Percentiles rank a stretch among this genome's conserved stretches.
Conservation (phyloP, 2,797 vertebrate species). For the Triplophysa yarkandensis region DNA sequence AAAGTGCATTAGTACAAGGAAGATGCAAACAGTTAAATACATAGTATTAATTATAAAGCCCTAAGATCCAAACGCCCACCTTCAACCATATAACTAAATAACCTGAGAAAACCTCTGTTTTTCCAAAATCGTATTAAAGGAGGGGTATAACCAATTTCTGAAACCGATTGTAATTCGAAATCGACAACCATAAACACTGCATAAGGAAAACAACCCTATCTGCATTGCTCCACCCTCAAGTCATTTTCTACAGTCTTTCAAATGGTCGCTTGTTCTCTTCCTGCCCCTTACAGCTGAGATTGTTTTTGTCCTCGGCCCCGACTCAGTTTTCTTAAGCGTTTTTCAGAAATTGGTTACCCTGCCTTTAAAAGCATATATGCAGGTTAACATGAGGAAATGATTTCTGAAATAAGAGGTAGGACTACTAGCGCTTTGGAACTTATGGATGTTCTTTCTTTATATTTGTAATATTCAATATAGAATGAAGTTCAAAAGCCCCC, state of each 20-base stretch:
- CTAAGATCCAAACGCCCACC: background rate
- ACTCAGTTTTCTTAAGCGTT: too few relatives aligned
- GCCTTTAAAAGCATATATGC: too few relatives aligned
- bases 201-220: too few relatives aligned
- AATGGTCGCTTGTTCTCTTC: too few relatives aligned
- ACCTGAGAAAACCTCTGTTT: slow-evolving; percentile 20
- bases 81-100: background rate
- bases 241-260: too few relatives aligned
- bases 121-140: background rate
- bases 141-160: too few relatives aligned
- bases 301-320: too few relatives aligned
- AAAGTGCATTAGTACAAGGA: background rate
- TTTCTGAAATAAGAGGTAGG: slow-evolving; percentile 36
- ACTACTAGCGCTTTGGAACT: background rate
- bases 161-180: too few relatives aligned
- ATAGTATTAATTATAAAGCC: slow-evolving; percentile 10
- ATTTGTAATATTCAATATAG: background rate
- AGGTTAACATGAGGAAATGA: slow-evolving; percentile 3
- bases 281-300: too few relatives aligned
- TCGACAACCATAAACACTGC: too few relatives aligned
- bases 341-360: too few relatives aligned
- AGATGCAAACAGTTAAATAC: background rate
- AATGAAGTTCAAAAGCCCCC: slow-evolving; percentile 7
- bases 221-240: too few relatives aligned
- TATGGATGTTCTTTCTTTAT: slow-evolving; percentile 4